A percentile compares a stretch with the other conserved stretches of the same genome.
Conservation (phyloP, 2,797 vertebrate genomes). For the Lepidocolaptes lacrymiger region DNA sequence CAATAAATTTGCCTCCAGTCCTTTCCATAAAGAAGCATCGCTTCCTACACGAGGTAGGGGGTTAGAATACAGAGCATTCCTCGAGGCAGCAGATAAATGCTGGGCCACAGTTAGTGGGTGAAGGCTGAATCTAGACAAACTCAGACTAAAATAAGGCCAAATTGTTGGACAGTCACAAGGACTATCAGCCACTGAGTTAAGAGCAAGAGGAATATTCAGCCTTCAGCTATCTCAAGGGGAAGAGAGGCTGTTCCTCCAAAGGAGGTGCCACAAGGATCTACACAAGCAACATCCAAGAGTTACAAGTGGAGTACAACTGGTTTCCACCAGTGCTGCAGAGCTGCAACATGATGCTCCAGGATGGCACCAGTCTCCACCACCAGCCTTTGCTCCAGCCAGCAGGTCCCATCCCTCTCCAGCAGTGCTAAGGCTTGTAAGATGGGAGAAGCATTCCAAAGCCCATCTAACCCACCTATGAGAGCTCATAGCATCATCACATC, state of each 20-base stretch:
- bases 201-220: background rate
- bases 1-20: background rate
- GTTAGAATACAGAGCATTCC: background rate
- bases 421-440: background rate
- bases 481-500: background rate
- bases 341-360: background rate
- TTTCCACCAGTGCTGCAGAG: background rate
- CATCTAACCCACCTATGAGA: rapidly evolving
- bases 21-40: background rate
- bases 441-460: background rate
- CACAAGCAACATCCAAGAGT: background rate
- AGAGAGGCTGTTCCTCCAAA: background rate
- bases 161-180: background rate
- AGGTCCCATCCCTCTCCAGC: background rate
- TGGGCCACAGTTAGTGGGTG: background rate
- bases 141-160: background rate
- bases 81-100: background rate
- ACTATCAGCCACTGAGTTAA: background rate
- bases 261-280: background rate
- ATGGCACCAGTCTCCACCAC: background rate
- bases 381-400: background rate
- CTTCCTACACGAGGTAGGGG: background rate
- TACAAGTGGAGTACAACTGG: background rate
- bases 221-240: background rate
- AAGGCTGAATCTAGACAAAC: background rate